Evolutionary conservation across 2,113 vertebrate genomes (phyloP), one percentile per base, ranked within the genome.

Genomic region (Mirounga angustirostris): DNA sequence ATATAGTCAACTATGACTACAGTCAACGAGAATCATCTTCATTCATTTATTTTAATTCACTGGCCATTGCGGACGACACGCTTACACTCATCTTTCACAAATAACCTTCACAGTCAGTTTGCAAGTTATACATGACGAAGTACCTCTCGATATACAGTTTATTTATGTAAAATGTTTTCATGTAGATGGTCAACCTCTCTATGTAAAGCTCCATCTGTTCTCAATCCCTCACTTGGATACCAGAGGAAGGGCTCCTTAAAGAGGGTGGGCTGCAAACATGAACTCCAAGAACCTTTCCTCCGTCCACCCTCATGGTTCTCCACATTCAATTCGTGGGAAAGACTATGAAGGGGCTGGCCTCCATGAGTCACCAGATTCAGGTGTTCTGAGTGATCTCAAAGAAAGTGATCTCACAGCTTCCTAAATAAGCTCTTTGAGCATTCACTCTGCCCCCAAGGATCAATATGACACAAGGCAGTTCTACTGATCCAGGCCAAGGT

Each of bases 11-110:
- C 46, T 73, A 21, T 36, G 33, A 36, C n/a, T 69, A 69, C 8
- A 69, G 67, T 95, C 91, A 56, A 54, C 33, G 9, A 93, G n/a
- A 78, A 76, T 69, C 21, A 40, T 40, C 56, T 95, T 59, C 76
- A 94, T 43, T 97, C 56, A n/a, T 22, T 79, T 65, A 92, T 26
- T 85, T 74, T 67, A 92, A 92, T 87, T 83, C 46, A 73, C 4
- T 14, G 50, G 61, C 21, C n/a, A 69, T 1, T 83, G 19, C 12
- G 54, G 43, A 86, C 67, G 28, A 67, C 24, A 14, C 30, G 3
- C 76, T n/a, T 88, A 56, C 30, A 67, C 28, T 94, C 56, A 82
- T 21, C 21, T 78, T 97, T 93, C 50, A 91, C 78, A 95, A 80
- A 81, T 15, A 85, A 85, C 11, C 71, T 95, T 95, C 52, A 89